Evolutionary conservation across 2,113 vertebrate genomes (phyloP).

Genomic region (Pristiophorus japonicus): DNA sequence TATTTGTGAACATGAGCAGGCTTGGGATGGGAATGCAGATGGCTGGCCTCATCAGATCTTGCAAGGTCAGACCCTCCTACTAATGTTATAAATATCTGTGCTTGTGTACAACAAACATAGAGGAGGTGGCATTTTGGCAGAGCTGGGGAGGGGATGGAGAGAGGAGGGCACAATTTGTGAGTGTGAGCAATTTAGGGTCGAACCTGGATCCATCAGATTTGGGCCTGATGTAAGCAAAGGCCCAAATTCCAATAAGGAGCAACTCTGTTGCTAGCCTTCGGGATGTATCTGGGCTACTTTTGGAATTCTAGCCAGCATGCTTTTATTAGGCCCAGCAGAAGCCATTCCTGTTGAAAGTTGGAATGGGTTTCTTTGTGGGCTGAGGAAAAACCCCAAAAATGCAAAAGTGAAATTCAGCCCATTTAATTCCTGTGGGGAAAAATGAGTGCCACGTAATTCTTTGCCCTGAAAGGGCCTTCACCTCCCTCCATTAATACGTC

Average conservation of each 20-base stretch:
- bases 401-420: not conserved
- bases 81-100: not conserved
- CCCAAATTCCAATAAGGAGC: not conserved
- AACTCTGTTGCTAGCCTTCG: not conserved
- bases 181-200: not conserved
- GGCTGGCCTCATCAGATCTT: not conserved
- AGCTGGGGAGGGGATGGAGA: too few relatives aligned
- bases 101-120: not conserved
- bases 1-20: not conserved
- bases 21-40: not conserved
- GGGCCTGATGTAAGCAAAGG: not conserved
- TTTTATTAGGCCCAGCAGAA: not conserved
- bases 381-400: not conserved
- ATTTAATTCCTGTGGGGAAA: not conserved
- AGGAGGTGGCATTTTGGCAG: not conserved
- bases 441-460: not conserved
- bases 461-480: not conserved
- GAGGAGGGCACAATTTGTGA: not conserved
- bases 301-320: not conserved
- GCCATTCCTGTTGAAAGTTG: not conserved
- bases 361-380: not conserved
- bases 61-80: not conserved
- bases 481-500: not conserved
- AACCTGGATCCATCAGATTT: not conserved
- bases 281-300: not conserved